phyloP scores from a whole-genome alignment of 2,888 invertebrate genomes.

The Heliconius ethilla region DNA sequence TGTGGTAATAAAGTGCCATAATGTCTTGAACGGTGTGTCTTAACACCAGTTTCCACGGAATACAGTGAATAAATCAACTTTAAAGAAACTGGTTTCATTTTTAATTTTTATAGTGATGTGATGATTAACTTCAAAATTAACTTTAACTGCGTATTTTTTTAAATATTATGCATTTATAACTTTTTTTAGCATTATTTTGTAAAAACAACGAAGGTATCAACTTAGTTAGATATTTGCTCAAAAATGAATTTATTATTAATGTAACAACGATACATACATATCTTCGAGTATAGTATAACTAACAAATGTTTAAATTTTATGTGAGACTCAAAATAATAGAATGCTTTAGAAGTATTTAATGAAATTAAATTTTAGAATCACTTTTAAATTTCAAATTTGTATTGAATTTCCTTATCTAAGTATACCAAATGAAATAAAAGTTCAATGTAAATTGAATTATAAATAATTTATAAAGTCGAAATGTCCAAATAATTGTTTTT shows the following conservation, averaged over 20 bases:
- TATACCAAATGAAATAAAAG: background rate
- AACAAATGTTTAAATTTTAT: background rate
- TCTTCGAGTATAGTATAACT: background rate
- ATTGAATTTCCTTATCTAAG: background rate
- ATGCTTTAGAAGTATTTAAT: background rate
- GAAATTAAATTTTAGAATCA: background rate
- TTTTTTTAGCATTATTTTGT: background rate
- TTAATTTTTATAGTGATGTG: too few species aligned
- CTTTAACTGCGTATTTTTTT: background rate
- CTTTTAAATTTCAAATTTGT: background rate
- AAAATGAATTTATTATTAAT: background rate
- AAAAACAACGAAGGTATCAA: background rate
- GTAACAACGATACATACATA: background rate
- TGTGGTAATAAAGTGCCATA: too few species aligned
- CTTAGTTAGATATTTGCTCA: background rate
- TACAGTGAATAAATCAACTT: too few species aligned
- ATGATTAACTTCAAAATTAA: too few species aligned
- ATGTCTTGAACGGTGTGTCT: too few species aligned
- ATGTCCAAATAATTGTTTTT: too few species aligned
- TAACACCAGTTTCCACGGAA: too few species aligned
- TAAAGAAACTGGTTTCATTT: too few species aligned
- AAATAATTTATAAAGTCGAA: too few species aligned
- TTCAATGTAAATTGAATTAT: too few species aligned
- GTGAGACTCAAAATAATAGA: background rate
- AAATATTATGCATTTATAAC: background rate